Evolutionary conservation across 2,797 vertebrate species (phyloP).

Genomic region (Limnodromus scolopaceus): DNA sequence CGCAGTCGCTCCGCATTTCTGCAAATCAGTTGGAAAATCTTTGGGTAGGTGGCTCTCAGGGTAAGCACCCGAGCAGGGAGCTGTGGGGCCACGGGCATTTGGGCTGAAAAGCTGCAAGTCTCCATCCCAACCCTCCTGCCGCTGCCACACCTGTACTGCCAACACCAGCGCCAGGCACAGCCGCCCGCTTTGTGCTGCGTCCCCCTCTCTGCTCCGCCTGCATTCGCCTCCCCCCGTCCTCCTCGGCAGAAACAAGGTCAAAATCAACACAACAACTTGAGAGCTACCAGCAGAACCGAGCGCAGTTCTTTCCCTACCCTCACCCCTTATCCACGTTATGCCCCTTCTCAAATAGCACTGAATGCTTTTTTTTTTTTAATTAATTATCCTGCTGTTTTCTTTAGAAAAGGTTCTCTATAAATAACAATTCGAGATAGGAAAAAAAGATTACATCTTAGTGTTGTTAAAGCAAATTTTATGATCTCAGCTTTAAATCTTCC

Average conservation of each 20-base stretch:
- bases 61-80: accelerated
- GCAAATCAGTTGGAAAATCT: not conserved
- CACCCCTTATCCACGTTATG: not conserved
- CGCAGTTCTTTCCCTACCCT: not conserved
- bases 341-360: not conserved
- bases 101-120: accelerated
- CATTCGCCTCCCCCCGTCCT: not conserved
- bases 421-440: not conserved
- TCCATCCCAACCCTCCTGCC: not conserved
- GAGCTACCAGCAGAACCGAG: not conserved
- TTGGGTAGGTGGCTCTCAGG: not conserved
- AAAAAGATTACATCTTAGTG: not conserved
- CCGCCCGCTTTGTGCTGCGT: not conserved
- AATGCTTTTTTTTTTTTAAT: not conserved
- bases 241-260: not conserved
- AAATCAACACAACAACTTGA: not conserved
- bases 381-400: not conserved
- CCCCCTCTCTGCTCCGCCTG: not conserved
- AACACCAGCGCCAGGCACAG: not conserved
- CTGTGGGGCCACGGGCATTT: not conserved
- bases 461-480: not conserved
- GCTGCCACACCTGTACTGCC: not conserved
- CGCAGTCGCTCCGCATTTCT: not conserved
- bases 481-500: not conserved
- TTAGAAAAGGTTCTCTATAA: not conserved